Conservation (phyloP, 2,888 invertebrate genomes). For the Aricia artaxerxes region DNA sequence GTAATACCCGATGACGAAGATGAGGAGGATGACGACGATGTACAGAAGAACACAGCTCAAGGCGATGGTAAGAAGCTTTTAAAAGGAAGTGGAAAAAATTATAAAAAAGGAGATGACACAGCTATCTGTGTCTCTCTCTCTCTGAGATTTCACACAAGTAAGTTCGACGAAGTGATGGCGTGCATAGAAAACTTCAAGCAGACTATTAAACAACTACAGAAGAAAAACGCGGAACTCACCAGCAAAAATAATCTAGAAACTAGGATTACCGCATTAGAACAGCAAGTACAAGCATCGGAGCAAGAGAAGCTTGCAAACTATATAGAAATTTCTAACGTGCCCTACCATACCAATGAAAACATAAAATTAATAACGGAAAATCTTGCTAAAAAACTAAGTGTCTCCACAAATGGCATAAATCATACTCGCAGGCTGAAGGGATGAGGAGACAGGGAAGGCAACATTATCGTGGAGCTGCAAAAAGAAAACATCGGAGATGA, state of each 20-base stretch:
- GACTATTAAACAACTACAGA: constrained; percentile 27
- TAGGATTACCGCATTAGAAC: constrained; percentile 36
- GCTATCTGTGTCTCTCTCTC: too few species aligned
- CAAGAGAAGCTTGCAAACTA: constrained; percentile 32
- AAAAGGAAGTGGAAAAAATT: constrained; percentile 36
- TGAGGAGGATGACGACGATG: constrained; percentile 33
- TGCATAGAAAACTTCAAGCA: constrained; percentile 31
- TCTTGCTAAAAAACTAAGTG: background rate
- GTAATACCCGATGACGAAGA: constrained; percentile 37
- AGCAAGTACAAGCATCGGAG: constrained; percentile 39
- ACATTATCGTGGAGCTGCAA: background rate
- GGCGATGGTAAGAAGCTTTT: constrained; percentile 29
- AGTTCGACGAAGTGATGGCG: constrained; percentile 37
- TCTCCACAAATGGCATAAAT: background rate
- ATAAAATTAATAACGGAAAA: background rate
- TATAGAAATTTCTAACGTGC: background rate
- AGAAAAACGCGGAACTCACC: constrained; percentile 26
- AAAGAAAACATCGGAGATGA: background rate
- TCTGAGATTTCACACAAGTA: constrained; percentile 34
- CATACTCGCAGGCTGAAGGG: background rate
- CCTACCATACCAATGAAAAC: background rate
- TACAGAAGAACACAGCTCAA: background rate
- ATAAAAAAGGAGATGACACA: constrained; percentile 31
- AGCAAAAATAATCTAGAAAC: constrained; percentile 34
- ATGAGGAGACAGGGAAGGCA: background rate